These are phyloP conservation scores for Chaetodon trifascialis DNA, from an alignment of 2,113 vertebrate genomes.

Conservation along the genomic window DNA sequence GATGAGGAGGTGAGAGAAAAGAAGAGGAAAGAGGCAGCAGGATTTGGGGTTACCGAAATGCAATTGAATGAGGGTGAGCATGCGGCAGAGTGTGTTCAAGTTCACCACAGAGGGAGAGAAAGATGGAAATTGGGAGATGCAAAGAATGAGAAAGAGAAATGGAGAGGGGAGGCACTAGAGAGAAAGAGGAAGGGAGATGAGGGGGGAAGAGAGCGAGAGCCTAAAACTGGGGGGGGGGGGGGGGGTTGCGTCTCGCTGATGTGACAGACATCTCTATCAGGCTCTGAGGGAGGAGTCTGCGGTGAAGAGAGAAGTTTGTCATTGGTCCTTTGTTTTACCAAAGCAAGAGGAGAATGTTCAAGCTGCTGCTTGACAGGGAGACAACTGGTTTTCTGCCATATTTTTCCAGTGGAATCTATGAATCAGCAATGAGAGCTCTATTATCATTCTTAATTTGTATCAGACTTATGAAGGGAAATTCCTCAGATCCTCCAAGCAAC, in stretches of 20 bases:
- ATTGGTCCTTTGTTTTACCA: conserved; percentile 57
- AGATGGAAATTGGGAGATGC: conserved; percentile 50
- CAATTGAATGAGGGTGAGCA: conserved; percentile 30
- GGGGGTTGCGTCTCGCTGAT: conserved; percentile 23
- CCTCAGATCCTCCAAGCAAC: not conserved
- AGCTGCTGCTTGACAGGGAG: conserved; percentile 20
- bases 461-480: not conserved
- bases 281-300: conserved; percentile 41
- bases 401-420: not conserved
- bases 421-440: not conserved
- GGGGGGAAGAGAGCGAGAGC: not conserved
- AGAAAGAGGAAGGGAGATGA: not conserved
- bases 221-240: not conserved
- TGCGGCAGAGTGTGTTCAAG: conserved; percentile 27
- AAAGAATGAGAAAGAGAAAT: conserved; percentile 4
- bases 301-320: conserved; percentile 42
- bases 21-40: conserved; percentile 53
- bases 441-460: not conserved
- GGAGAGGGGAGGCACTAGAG: not conserved
- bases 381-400: conserved; percentile 17
- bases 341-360: conserved; percentile 27
- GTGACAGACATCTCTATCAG: conserved; percentile 74
- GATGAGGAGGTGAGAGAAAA: conserved; percentile 66
- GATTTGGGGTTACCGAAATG: conserved; percentile 53
- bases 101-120: conserved; percentile 30